Evolutionary conservation across 2,113 vertebrate genomes (phyloP).

Genomic region (Melanerpes aurifrons): DNA sequence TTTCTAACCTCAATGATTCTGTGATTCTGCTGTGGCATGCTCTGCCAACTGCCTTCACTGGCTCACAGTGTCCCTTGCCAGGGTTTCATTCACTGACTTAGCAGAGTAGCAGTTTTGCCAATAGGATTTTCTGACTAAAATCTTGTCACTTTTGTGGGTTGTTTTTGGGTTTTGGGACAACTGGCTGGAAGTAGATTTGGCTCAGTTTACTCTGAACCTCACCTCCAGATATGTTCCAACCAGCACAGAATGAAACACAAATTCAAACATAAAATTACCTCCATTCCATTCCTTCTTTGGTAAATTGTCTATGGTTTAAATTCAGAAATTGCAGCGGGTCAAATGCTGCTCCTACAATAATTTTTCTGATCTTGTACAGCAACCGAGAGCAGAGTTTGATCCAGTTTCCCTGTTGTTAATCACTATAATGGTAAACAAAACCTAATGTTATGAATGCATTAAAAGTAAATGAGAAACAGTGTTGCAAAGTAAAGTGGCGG

Average conservation of each 20-base stretch:
- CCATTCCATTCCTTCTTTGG: not conserved
- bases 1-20: no score
- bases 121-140: not conserved
- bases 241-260: not conserved
- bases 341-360: not conserved
- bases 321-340: not conserved
- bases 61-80: not conserved
- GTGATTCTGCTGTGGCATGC: not conserved
- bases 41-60: not conserved
- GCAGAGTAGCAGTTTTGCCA: not conserved
- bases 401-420: constrained; percentile 30
- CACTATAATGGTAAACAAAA: constrained; percentile 56
- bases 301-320: not conserved
- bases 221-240: not conserved
- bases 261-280: not conserved
- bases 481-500: constrained; percentile 16
- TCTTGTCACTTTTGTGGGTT: not conserved
- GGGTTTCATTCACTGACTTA: not conserved
- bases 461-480: constrained; percentile 48
- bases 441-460: constrained; percentile 25
- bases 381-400: not conserved
- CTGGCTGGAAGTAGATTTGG: not conserved
- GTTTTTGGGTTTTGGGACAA: not conserved
- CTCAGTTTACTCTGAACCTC: not conserved
- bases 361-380: not conserved